Base-by-base conservation (phyloP, 2,797 vertebrate genomes). In the Notoglanidium macrostoma region DNA sequence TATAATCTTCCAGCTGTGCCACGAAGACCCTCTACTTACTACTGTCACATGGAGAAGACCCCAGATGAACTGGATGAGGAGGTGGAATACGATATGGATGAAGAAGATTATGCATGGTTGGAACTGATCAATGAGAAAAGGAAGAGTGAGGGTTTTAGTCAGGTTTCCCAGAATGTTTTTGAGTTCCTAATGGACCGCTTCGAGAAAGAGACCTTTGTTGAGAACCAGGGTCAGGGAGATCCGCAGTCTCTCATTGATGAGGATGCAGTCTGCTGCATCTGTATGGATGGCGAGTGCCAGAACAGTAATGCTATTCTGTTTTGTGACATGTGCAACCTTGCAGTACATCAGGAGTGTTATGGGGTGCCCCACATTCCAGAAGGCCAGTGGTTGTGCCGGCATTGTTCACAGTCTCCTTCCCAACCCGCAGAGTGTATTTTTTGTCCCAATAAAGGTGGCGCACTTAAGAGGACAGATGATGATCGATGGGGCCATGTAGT, bases 71-170 rank as follows among this genome's bases (percentile, higher is more conserved):
- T 99, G 65, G 98, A 99, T 61, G 96, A 98, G 0, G 98, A 99
- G 92, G 98, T 99, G 84, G 98, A 99, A 90, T 99, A 99, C 0
- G 98, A 99, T 93, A 98, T 99, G 98, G 98, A 99, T 14, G 98
- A 99, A 92, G 98, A 99, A 92, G 98, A 99, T 94, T 99, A 97
- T 0, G 97, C 98, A 0, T 99, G 98, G 98, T 92, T 99, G 88
- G 98, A 99, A 93, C 94, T 99, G 65, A 92, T 99, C 91, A 99
- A 99, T 0, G 98, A 99, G 90, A 98, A 96, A 92, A 94, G 98
- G 78, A 97, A 94, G 91, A 96, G 96, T 0, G 98, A 99, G 51
- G 97, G 98, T 0, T 90, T 97, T 86, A 96, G 97, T 12, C 97
- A 97, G 49, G 98, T 98, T 88, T 98, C 98, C 0, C 96, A 98